Evolutionary conservation across 1,140 invertebrate genomes (phyloP), one percentile per base, ranked within the genome.

Genomic region (Diorhabda elongata): DNA sequence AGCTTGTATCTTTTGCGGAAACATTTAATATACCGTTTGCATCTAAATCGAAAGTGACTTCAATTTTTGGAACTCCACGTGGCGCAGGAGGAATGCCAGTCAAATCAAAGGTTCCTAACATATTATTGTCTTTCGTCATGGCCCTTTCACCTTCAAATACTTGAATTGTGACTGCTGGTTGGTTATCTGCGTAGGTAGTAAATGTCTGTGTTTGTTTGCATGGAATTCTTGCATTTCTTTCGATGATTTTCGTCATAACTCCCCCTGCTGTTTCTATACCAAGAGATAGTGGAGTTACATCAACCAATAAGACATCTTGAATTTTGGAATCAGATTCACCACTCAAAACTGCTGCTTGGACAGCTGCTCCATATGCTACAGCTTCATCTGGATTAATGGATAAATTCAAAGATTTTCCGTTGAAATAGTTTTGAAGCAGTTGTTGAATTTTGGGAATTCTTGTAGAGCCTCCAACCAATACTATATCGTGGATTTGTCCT

Each of bases 131-230:
- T 79, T 88, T 90, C 4, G 90, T 91, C 88, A 92, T 91, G 11
- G 87, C 87, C 58, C 90, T 81, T 79, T 93, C 91, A 41, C 92
- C 92, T 82, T 94, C 91, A 76, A 86, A 93, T 7, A 93, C 88
- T 82, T 89, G 86, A 63, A 90, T 86, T n/a, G 83, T 85, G 2
- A 92, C 89, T 9, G 82, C 88, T 3, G 88, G 84, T 76, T 92
- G 90, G 75, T 91, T 91, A 72, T 91, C 88, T 0, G 86, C 80
- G 72, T 88, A 89, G 0, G 89, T 90, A 1, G 86, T 86, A 73
- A 88, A 88, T 3, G 83, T 87, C 74, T 89, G 85, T 0, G 84
- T 82, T 73, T 88, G 86, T 75, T 88, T 88, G 81, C 85, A 87
- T 2, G 87, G 87, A 73, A 89, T 88, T 69, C 85, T 71, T 60